Conservation (phyloP, 35 echinoderm and acorn worm species). For the Hemicentrotus pulcherrimus region DNA sequence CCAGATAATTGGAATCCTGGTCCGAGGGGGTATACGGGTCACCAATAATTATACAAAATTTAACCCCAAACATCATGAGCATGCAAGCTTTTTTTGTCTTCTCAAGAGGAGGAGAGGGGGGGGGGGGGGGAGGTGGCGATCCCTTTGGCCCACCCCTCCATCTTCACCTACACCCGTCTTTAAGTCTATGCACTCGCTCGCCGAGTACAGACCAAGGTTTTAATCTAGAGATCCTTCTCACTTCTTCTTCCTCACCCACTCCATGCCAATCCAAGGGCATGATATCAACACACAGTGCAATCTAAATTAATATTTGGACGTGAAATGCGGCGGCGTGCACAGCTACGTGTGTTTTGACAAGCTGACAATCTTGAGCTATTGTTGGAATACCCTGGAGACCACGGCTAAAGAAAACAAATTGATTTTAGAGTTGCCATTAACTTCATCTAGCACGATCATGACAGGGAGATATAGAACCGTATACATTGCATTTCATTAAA, state of each 20-base stretch:
- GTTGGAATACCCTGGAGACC: not conserved
- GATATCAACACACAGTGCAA: not conserved
- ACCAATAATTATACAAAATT: too few relatives aligned
- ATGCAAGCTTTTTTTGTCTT: too few relatives aligned
- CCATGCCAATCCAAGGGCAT: not conserved
- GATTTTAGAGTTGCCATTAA: constrained; percentile 19
- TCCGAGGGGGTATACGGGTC: too few relatives aligned
- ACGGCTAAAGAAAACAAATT: not conserved
- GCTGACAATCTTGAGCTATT: not conserved
- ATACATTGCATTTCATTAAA: not conserved
- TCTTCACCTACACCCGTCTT: too few relatives aligned
- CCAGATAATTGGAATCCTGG: too few relatives aligned
- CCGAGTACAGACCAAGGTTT: not conserved
- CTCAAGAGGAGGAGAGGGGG: too few relatives aligned
- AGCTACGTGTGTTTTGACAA: constrained; percentile 19
- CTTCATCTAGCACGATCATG: constrained; percentile 2
- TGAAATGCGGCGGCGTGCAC: not conserved
- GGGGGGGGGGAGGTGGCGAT: too few relatives aligned
- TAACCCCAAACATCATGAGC: too few relatives aligned
- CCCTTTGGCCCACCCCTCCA: too few relatives aligned
- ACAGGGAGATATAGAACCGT: not conserved
- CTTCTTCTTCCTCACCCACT: not conserved
- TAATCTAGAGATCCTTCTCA: not conserved
- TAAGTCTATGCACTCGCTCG: too few relatives aligned
- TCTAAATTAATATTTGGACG: not conserved